Evolutionary conservation across 2,113 vertebrate species (phyloP).

Genomic region (Hystrix brachyura): DNA sequence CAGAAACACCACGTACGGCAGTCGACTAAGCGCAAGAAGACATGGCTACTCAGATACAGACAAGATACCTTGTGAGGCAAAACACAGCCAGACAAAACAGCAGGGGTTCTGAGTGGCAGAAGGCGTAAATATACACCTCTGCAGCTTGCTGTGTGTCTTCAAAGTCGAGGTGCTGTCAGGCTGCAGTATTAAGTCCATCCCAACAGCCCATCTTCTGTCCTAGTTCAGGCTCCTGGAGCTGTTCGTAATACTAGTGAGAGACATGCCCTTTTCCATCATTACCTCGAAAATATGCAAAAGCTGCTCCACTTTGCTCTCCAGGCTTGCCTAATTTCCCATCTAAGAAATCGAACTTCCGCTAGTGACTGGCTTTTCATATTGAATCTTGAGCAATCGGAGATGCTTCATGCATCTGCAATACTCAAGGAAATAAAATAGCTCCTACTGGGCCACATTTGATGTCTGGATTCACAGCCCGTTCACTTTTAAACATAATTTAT

Average conservation of each 20-base stretch:
- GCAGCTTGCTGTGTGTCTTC: not conserved
- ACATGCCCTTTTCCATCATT: constrained; percentile 14
- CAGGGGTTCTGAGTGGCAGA: not conserved
- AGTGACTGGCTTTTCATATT: constrained; percentile 75
- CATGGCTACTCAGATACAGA: not conserved
- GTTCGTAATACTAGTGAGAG: not conserved
- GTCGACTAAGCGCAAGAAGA: not conserved
- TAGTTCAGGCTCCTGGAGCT: not conserved
- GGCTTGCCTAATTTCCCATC: constrained; percentile 57
- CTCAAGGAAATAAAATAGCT: constrained; percentile 71
- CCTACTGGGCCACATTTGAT: constrained; percentile 25
- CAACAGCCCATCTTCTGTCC: not conserved
- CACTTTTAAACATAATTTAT: constrained; percentile 50
- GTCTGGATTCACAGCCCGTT: constrained; percentile 65
- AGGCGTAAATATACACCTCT: not conserved
- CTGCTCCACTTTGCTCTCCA: not conserved
- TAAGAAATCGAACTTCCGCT: constrained; percentile 66
- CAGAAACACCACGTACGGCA: not conserved
- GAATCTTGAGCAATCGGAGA: constrained; percentile 63
- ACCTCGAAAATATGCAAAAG: constrained; percentile 45
- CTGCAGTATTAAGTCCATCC: not conserved
- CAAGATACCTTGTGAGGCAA: not conserved
- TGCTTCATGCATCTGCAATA: constrained; percentile 52
- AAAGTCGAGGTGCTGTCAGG: not conserved
- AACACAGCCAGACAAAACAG: not conserved